Evolutionary conservation across 2,888 invertebrate species (phyloP).

Genomic region (Sphaerophoria rueppellii): DNA sequence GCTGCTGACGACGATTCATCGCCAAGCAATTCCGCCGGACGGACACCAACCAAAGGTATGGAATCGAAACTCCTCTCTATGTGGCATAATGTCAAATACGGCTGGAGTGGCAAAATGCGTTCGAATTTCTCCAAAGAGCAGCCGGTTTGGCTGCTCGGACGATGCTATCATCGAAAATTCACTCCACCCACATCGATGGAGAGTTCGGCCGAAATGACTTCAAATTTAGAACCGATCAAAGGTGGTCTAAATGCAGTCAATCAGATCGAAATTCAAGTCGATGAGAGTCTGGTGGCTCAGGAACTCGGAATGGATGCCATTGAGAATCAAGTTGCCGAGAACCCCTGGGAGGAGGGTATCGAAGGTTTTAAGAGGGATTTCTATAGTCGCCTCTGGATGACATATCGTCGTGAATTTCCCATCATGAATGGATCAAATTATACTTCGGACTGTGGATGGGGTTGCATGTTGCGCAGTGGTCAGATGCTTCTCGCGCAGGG

Average conservation of each 20-base stretch:
- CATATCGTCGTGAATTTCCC: constrained; percentile 93
- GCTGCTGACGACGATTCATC: constrained; percentile 73
- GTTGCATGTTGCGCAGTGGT: constrained; percentile 92
- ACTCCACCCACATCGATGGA: constrained; percentile 84
- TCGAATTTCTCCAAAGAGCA: constrained; percentile 92
- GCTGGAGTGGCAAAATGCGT: constrained; percentile 91
- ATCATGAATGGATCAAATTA: constrained; percentile 89
- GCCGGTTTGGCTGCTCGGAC: constrained; percentile 93
- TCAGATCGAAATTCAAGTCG: constrained; percentile 76
- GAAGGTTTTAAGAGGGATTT: constrained; percentile 94
- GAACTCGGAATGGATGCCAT: constrained; percentile 83
- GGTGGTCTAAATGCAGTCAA: constrained; percentile 20
- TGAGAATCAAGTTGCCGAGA: constrained; percentile 80
- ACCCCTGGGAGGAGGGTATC: constrained; percentile 85
- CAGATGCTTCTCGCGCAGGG: constrained; percentile 97
- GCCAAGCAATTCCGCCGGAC: constrained; percentile 77
- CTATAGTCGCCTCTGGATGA: constrained; percentile 92
- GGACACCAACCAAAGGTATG: constrained; percentile 85
- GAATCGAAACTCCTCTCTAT: constrained; percentile 92
- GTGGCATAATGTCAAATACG: constrained; percentile 97
- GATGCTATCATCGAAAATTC: constrained; percentile 90
- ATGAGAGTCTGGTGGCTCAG: constrained; percentile 81
- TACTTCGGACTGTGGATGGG: constrained; percentile 97
- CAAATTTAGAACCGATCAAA: constrained; percentile 68
- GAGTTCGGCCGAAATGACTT: constrained; percentile 80